Evolutionary conservation across 2,888 invertebrate genomes (phyloP).

Genomic region (Lomographa bimaculata): DNA sequence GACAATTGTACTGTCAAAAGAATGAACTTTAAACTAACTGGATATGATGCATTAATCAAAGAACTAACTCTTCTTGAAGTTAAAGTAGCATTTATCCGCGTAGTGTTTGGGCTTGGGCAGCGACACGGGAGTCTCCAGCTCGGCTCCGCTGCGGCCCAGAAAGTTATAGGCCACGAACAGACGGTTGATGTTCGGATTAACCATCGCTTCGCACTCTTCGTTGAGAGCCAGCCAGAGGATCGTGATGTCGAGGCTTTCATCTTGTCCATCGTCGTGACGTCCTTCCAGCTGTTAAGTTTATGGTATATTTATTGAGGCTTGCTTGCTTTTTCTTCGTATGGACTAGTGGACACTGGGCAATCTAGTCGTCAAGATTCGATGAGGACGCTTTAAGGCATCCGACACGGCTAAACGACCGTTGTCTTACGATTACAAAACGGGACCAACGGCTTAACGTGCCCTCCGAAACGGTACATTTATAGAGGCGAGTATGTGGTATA

Average conservation of each 20-base stretch:
- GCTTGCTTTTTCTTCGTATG: neutral
- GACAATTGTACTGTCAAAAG: too few relatives aligned
- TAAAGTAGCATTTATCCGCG: constrained; percentile 56
- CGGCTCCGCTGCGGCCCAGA: constrained; percentile 54
- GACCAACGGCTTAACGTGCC: too few relatives aligned
- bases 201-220: constrained; percentile 59
- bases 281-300: constrained; percentile 14
- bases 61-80: constrained; percentile 57
- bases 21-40: too few relatives aligned
- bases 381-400: too few relatives aligned
- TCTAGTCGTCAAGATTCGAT: too few relatives aligned
- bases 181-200: constrained; percentile 43
- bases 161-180: constrained; percentile 59
- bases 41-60: too few relatives aligned
- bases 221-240: constrained; percentile 61
- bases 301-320: too few relatives aligned
- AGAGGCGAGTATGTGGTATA: too few relatives aligned
- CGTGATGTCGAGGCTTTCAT: constrained; percentile 48
- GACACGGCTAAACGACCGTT: too few relatives aligned
- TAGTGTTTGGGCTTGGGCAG: constrained; percentile 58
- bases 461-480: too few relatives aligned
- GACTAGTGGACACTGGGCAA: too few relatives aligned
- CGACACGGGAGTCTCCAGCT: constrained; percentile 58
- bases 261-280: neutral
- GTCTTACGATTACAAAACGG: too few relatives aligned